Evolutionary conservation across 2,888 invertebrate species (phyloP), one percentile per base, ranked within the genome.

Genomic region (Phorcus lineatus): DNA sequence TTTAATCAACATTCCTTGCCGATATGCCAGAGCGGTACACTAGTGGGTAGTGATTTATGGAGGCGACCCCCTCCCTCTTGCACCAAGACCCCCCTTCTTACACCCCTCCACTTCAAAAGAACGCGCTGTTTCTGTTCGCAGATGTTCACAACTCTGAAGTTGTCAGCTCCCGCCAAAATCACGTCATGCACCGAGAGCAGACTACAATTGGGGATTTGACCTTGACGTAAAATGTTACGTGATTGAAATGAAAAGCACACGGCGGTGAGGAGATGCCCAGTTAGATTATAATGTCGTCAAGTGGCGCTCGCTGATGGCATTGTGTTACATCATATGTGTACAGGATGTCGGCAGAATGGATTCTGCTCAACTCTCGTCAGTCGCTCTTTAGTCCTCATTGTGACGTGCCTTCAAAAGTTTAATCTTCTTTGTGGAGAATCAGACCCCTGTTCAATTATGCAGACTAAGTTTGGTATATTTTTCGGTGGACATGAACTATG

Each of bases 1-100:
- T 76, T 76, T 76, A 76, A 76, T 76, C 54, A 76, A 76, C 55
- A 53, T 55, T 55, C 76, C 55, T 55, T 53, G 70, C 70, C 70
- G 70, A 70, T 70, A 70, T 70, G 70, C 70, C 70, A 70, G 36
- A 19, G 31, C 70, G 13, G 70, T 70, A 70, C 28, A 70, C 70
- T 70, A 40, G 28, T 19, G 70, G 70, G 70, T 70, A 11, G 70
- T 70, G 70, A 70, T 70, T 70, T 70, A 70, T 70, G 31, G 47
- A 47, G 11, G 40, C n/a, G 17, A 17, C 70, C 67, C 70, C 70
- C 36, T 70, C 31, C 70, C 70, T 36, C 70, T 40, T 17, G 16
- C 70, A 13, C 70, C 36, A 36, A 67, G 24, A 17, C 70, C 36
- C 31, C 28, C 67, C 28, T 24, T 67, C 36, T 36, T 70, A 31